Evolutionary conservation across 2,113 vertebrate species (phyloP).

Genomic region (Monopterus albus): DNA sequence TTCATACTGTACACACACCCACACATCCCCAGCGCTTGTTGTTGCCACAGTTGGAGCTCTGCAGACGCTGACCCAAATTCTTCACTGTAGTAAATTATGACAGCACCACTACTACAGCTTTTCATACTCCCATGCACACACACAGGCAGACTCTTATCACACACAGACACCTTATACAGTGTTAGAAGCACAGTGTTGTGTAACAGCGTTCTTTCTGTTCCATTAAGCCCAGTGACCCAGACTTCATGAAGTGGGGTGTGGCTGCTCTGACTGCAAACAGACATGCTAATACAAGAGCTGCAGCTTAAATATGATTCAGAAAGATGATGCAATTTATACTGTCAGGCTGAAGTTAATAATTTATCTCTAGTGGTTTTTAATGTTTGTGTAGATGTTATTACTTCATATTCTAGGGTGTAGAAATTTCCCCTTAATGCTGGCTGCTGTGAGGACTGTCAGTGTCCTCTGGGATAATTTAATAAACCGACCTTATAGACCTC

Average conservation of each 20-base stretch:
- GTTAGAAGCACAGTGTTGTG: not conserved
- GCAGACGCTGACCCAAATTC: conserved; percentile 74
- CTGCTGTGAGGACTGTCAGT: not conserved
- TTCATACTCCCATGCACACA: conserved; percentile 2
- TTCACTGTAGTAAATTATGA: conserved; percentile 59
- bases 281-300: conserved; percentile 1
- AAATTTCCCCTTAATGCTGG: conserved; percentile 11
- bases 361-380: not conserved
- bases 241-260: conserved; percentile 5
- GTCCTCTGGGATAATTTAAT: conserved; percentile 19
- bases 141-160: not conserved
- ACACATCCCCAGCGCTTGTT: conserved; percentile 29
- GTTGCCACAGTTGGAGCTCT: conserved; percentile 38
- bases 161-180: no score
- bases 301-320: conserved; percentile 20
- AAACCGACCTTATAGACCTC: conserved; percentile 27
- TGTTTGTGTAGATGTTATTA: not conserved
- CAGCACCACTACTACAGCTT: conserved; percentile 35
- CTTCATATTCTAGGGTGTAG: not conserved
- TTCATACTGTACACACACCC: conserved; percentile 25
- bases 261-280: not conserved
- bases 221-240: conserved; percentile 1
- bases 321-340: conserved; percentile 48
- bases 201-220: not conserved
- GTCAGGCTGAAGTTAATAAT: conserved; percentile 42